Evolutionary conservation across 2,888 invertebrate genomes (phyloP).

Genomic region (Athetis lepigone): DNA sequence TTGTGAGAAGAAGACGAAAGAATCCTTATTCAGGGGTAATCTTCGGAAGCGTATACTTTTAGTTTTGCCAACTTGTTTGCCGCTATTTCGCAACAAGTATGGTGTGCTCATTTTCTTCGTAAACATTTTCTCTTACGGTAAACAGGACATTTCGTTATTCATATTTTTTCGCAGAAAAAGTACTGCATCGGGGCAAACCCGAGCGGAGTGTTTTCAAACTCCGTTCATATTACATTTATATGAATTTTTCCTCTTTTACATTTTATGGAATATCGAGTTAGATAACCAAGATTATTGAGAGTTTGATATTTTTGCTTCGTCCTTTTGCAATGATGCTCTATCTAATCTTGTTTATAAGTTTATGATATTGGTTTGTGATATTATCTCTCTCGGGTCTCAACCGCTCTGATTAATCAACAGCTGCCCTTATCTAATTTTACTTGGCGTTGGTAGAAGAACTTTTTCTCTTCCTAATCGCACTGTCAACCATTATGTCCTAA

Average conservation of each 20-base stretch:
- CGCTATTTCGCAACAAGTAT: constrained; percentile 50
- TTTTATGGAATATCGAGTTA: constrained; percentile 25
- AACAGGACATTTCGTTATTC: constrained; percentile 59
- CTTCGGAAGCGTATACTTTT: constrained; percentile 40
- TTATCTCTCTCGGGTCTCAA: too few species aligned
- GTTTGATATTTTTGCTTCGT: neutral
- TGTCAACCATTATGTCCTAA: too few species aligned
- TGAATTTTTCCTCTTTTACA: constrained; percentile 20
- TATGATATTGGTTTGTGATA: too few species aligned
- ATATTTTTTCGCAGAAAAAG: constrained; percentile 53
- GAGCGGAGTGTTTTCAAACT: constrained; percentile 30
- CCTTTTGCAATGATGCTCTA: too few species aligned
- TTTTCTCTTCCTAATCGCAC: too few species aligned
- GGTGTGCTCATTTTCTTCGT: constrained; percentile 56
- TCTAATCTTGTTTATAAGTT: too few species aligned
- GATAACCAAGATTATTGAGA: constrained; percentile 7
- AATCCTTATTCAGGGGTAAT: constrained; percentile 23
- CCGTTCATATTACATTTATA: constrained; percentile 45
- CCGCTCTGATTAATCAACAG: too few species aligned
- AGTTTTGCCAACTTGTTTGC: constrained; percentile 56
- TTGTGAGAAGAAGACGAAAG: neutral
- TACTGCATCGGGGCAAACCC: constrained; percentile 34
- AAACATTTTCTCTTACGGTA: constrained; percentile 53
- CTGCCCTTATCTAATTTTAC: too few species aligned
- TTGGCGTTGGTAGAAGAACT: too few species aligned